Base-by-base conservation (phyloP, 1,140 invertebrate genomes). In the Sogatella furcifera region DNA sequence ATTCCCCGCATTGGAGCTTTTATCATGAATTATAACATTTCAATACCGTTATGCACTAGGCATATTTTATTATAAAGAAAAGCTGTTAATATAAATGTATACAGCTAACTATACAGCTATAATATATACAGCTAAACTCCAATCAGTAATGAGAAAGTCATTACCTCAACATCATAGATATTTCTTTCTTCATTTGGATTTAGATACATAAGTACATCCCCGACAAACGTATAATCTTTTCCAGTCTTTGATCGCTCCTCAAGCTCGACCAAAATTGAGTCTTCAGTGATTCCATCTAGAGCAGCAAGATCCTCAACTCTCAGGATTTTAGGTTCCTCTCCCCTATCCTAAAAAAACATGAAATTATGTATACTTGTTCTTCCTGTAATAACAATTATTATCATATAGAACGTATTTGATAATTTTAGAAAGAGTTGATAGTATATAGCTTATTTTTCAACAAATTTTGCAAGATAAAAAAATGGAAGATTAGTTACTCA, bases 251-350 rank as follows among this genome's bases (percentile, higher is more conserved):
- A 80, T 66, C 92, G 81, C 46, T 83, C 79, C 53, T 85, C 77
- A 55, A 95, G 70, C 67, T 90, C 83, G 13, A 84, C 77, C 1
- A 94, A 72, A n/a, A 95, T 81, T 5, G 76, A 76, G 46, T 92
- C 88, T 72, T 95, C 91, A 31, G 83, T 84, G 5, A 93, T 75
- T 42, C 78, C 74, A 62, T 93, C 88, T 24, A 95, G 74, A 0
- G 85, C 84, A 0, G 91, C 90, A 55, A 96, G 78, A 76, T 95
- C 92, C 76, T 95, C 92, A 0, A 83, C 82, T 62, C 85, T 80
- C 82, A 92, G 89, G 1, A 78, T 75, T 67, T 90, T 84, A 0
- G 82, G 78, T 6, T 70, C 64, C 42, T 69, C 61, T 1, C 74
- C 71, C 52, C 71, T 66, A 41, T 64, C 70, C 72, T 72, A 57